Evolutionary conservation across 2,113 vertebrate genomes (phyloP).

Genomic region (Danio rerio): GRCz12tu NC_133195.1:50621501-50622000

Average conservation of each 20-base stretch:
- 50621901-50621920: slow-evolving; percentile 14
- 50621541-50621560: neutral
- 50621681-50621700: neutral
- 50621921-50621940: neutral
- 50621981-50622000: neutral
- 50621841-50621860: slow-evolving; percentile 25
- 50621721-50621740: neutral
- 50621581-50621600: neutral
- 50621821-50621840: slow-evolving; percentile 31
- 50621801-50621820: slow-evolving; percentile 34
- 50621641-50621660: neutral
- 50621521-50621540: neutral
- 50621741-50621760: neutral
- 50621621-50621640: neutral
- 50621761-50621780: neutral
- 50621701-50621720: neutral
- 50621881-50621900: slow-evolving; percentile 23
- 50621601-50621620: neutral
- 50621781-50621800: neutral
- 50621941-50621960: slow-evolving; percentile 17
- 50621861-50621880: neutral
- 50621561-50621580: neutral
- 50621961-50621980: neutral
- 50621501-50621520: neutral
- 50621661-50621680: neutral